Base-by-base conservation (phyloP, 2,888 invertebrate genomes). In the Lymantria dispar region DNA sequence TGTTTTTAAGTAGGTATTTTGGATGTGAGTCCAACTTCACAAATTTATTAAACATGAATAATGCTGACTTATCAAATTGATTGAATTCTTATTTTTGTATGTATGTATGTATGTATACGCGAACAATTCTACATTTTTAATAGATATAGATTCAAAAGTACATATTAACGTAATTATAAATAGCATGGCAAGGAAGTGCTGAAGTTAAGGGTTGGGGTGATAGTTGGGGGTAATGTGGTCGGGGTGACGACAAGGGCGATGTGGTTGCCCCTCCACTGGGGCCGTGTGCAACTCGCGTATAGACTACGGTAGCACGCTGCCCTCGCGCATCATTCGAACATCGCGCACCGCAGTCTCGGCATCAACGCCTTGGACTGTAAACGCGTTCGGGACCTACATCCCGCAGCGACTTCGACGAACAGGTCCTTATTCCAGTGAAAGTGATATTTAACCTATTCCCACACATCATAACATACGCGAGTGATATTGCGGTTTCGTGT, bases 211-310 rank as follows among this genome's bases (percentile, higher is more conserved):
- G 69, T 58, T 47, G 58, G 22, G 13, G 37, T 14, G 30, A 49
- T 66, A 66, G 69, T 58, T 47, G 58, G 22, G 13, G 37, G 30
- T 61, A 52, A 47, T 15, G 45, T 40, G 48, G 48, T 50, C 46
- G 49, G 53, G 57, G 72, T 63, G 78, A 74, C 74, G 77, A 77
- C 76, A 80, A 72, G 54, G 56, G 53, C 65, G 3, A 8, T 8
- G 14, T n/a, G 62, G 62, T 53, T 72, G 68, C 83, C 91, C 87
- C 88, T 72, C 87, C 83, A 85, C 86, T 86, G 80, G 92, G 87
- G 92, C 91, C 92, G 91, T 91, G 91, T 91, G 91, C 91, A 91
- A 87, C 80, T 61, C 74, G 79, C 80, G 73, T 74, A 92, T 89
- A 91, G 90, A 91, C 92, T 92, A 92, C 83, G 80, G 75, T 86